Evolutionary conservation across 1,140 invertebrate species (phyloP), one percentile per base, ranked within the genome.

Genomic region (Drosophila micromelanica): DNA sequence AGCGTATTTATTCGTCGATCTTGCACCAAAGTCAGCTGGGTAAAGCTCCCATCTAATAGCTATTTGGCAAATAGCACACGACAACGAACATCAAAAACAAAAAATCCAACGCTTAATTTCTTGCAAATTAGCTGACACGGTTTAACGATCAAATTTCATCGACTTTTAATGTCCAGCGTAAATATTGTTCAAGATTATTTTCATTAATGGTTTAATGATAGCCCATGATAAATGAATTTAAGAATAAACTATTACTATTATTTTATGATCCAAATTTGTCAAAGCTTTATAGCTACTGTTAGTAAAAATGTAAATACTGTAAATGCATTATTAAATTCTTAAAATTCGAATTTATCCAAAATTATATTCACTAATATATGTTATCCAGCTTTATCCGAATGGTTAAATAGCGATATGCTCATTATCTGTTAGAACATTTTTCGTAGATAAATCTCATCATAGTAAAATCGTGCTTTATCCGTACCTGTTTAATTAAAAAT

Each of bases 91-190:
- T 43, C 45, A 37, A 49, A 59, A 42, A 48, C 65, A 23, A 23
- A 23, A 68, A 81, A 81, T 81, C 68, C 73, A 62, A 48, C n/a
- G 30, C 57, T 70, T 68, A 42, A 77, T 69, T 81, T 77, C 40
- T 56, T 38, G 62, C 48, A 56, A 76, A 77, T 80, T 56, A 76
- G 56, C 45, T 59, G 46, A 37, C 15, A 56, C 52, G 17, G 35
- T 51, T 68, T 51, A 60, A 51, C 51, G 48, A 43, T 43, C 43
- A 61, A 54, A 57, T 69, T 54, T 62, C 48, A 62, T 37, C 57
- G 57, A 23, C 13, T 54, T 43, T 55, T 55, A 23, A 20, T 55
- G 52, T 38, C 12, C 35, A 20, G 17, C 11, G 52, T 5, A 55
- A 38, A 55, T 49, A 27, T 12, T 27, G 20, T 30, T 49, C 9